These are phyloP conservation scores for Platygyra sinensis DNA, from an alignment of 64 coral and sea anemone species.

Conservation along the genomic window DNA sequence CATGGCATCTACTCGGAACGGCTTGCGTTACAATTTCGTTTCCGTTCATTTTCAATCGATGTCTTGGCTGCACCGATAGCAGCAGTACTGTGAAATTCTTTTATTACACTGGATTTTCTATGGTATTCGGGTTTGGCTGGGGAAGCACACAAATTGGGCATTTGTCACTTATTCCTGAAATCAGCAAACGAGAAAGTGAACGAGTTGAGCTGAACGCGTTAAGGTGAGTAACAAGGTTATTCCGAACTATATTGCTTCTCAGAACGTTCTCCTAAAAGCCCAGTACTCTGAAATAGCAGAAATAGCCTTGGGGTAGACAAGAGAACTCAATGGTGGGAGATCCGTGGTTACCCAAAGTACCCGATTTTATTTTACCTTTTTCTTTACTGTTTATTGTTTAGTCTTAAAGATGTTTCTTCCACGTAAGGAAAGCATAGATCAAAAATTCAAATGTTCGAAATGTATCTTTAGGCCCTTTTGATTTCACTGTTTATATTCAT, in stretches of 20 bases:
- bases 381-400: too few species aligned
- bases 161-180: constrained; percentile 72
- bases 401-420: too few species aligned
- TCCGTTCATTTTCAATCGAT: constrained; percentile 71
- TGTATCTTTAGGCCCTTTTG: too few species aligned
- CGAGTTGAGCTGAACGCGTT: constrained; percentile 63
- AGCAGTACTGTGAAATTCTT: constrained; percentile 31
- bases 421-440: too few species aligned
- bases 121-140: constrained; percentile 72
- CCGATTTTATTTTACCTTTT: too few species aligned
- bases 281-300: too few species aligned
- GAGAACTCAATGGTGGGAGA: too few species aligned
- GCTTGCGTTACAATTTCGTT: constrained; percentile 55
- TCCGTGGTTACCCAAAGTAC: too few species aligned
- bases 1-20: constrained; percentile 71
- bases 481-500: too few species aligned
- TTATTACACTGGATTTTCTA: constrained; percentile 65
- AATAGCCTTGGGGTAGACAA: too few species aligned
- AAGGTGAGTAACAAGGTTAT: constrained; percentile 28
- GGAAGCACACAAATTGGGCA: constrained; percentile 75
- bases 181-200: constrained; percentile 62
- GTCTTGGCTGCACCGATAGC: constrained; percentile 51
- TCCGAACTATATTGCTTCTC: background rate
- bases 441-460: too few species aligned
- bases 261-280: too few species aligned